Evolutionary conservation across 2,113 vertebrate genomes (phyloP), one percentile per base, ranked within the genome.

Genomic region (human): DNA sequence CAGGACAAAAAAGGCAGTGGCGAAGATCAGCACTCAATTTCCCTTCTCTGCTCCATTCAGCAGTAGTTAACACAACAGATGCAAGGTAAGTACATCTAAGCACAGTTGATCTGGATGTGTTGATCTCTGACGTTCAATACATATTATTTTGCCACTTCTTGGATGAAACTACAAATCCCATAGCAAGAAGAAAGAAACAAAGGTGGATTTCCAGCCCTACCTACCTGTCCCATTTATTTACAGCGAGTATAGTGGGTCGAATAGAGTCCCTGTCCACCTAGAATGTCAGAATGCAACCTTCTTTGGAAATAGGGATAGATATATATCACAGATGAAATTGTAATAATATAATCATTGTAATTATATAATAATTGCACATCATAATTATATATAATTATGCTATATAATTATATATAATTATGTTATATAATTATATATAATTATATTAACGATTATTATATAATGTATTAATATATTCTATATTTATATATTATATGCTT

Each of bases 41-140:
- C 35, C 6, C 90, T 20, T 0, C 5, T 38, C 27, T 12, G 17
- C 32, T n/a, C 72, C n/a, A 1, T 8, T 30, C 68, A 30, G n/a
- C 32, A 2, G 2, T 13, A 17, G 12, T 30, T 35, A 27, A 32
- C 10, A 13, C 9, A n/a, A 40, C 27, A 43, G 50, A 75, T 16
- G 7, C 38, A 16, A 23, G 16, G 38, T 12, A 7, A n/a, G 2
- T 9, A 38, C 0, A 0, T 5, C 40, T 27, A 35, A n/a, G 38
- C 25, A 45, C 30, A 61, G 6, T 1, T 38, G 75, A 23, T n/a
- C 3, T 6, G 40, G 18, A 38, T 3, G 8, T 12, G 22, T 16
- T 48, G 3, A 6, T 6, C n/a, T 13, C 50, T 27, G 50, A 43
- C 20, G n/a, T 4, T 89, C n/a, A 48, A 3, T 4, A 2, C 2